Evolutionary conservation across 1,140 invertebrate species (phyloP).

Genomic region (Hermatobates lingyangjiaoensis): DNA sequence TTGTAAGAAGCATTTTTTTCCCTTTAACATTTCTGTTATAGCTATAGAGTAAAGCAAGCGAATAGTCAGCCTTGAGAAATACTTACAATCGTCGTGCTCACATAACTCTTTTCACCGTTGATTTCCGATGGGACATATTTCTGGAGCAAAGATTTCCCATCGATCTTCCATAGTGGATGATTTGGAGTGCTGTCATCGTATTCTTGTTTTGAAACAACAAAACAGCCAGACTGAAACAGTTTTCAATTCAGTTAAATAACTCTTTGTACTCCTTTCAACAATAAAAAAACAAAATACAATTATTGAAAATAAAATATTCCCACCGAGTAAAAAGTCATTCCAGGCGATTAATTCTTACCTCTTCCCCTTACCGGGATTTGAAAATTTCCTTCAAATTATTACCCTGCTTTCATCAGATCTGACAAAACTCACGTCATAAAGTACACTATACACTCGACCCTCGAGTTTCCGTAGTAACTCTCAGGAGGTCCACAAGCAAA

Average conservation of each 20-base stretch:
- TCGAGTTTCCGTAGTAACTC: too few relatives aligned
- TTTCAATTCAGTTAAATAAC: slow-evolving; percentile 5
- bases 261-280: neutral
- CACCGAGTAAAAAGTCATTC: too few relatives aligned
- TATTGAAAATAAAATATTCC: neutral
- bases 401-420: too few relatives aligned
- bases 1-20: too few relatives aligned
- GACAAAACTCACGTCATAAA: too few relatives aligned
- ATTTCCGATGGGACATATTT: slow-evolving; percentile 49
- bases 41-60: neutral
- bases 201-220: slow-evolving; percentile 44
- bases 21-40: too few relatives aligned
- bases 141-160: slow-evolving; percentile 55
- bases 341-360: too few relatives aligned
- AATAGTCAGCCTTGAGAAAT: neutral
- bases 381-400: too few relatives aligned
- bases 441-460: too few relatives aligned
- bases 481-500: too few relatives aligned
- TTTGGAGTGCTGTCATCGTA: slow-evolving; percentile 32
- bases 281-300: slow-evolving; percentile 1
- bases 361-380: too few relatives aligned
- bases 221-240: slow-evolving; percentile 39
- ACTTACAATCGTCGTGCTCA: slow-evolving; percentile 54
- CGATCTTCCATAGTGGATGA: slow-evolving; percentile 55
- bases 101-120: slow-evolving; percentile 41